Base-by-base conservation (phyloP, 2,888 invertebrate genomes). In the Harpagoxenus sublaevis region DNA sequence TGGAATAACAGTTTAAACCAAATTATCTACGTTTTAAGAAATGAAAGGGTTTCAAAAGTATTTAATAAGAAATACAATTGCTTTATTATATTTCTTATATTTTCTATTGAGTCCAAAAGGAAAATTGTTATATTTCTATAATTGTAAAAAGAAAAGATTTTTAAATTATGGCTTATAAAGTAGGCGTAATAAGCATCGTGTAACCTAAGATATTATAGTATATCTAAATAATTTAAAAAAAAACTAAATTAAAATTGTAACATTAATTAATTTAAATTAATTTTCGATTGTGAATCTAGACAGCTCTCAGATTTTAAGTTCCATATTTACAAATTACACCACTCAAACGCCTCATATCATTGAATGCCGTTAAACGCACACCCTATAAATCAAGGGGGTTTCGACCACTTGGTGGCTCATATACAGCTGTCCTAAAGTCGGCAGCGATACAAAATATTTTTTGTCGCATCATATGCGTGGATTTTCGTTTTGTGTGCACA, bases 391-490 rank as follows among this genome's bases (percentile, higher is more conserved):
- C 42, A 83, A 88, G 84, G 53, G 74, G 53, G 73, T 86, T 83
- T 91, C 75, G 81, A 87, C 91, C 93, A 93, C 93, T 93, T 93
- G 84, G 92, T 94, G 92, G 91, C 77, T 65, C 82, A 63, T 87
- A 82, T 68, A 39, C 57, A 70, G 66, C 79, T 88, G 63, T 74
- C 71, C 65, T 60, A 77, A 87, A 87, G 84, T 70, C 75, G 84
- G 51, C 68, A 84, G 65, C 82, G 85, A 91, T 91, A 91, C 66
- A 92, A 93, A 93, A 92, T 91, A 79, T 90, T 89, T 91, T 88
- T 89, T 85, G 51, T 85, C 90, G 93, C 92, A 93, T 93, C 89
- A 91, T 53, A 94, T 93, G 93, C 93, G 92, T 74, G 42, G 75
- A 88, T 92, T 87, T 86, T 85, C 53, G 31, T 75, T 84, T 86